Percentiles rank a stretch among this genome's conserved stretches.
Conservation (phyloP, 1,140 invertebrate genomes). For the Venturia canescens region DNA sequence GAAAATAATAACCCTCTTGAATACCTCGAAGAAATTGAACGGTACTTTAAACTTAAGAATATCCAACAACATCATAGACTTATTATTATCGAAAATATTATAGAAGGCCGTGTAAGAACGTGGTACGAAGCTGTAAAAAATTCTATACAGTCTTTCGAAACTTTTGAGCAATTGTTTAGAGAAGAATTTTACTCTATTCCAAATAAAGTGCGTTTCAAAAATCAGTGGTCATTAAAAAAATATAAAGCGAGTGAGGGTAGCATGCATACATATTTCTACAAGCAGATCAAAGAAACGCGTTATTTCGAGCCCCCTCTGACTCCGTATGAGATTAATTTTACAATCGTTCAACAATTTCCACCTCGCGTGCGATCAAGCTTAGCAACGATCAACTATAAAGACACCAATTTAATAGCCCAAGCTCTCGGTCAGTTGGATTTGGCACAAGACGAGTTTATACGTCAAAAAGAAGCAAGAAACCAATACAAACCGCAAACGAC, state of each 20-base stretch:
- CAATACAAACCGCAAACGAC: not conserved
- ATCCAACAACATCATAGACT: not conserved
- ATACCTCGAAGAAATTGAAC: conserved; percentile 42
- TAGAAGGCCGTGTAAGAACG: conserved; percentile 20
- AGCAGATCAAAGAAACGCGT: conserved; percentile 33
- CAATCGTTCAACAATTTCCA: conserved; percentile 46
- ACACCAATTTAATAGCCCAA: conserved; percentile 30
- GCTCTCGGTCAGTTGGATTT: conserved; percentile 42
- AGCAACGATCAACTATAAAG: conserved; percentile 36
- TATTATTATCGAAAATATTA: conserved; percentile 10
- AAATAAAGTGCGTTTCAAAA: conserved; percentile 32
- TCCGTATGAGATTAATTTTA: conserved; percentile 47
- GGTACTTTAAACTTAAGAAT: conserved; percentile 47
- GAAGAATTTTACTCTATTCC: conserved; percentile 45
- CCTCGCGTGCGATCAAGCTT: conserved; percentile 31
- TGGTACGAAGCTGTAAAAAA: conserved; percentile 19
- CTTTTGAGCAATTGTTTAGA: conserved; percentile 33
- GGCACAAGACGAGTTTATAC: conserved; percentile 24
- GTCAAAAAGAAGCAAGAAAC: conserved; percentile 1
- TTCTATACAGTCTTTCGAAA: conserved; percentile 3
- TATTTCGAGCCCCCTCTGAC: conserved; percentile 34
- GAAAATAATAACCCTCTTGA: conserved; percentile 42
- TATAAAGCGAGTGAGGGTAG: conserved; percentile 36
- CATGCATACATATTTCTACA: conserved; percentile 42
- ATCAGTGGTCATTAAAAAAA: conserved; percentile 17